Evolutionary conservation across 1,140 invertebrate species (phyloP).

Genomic region (Euglossa dilemma): DNA sequence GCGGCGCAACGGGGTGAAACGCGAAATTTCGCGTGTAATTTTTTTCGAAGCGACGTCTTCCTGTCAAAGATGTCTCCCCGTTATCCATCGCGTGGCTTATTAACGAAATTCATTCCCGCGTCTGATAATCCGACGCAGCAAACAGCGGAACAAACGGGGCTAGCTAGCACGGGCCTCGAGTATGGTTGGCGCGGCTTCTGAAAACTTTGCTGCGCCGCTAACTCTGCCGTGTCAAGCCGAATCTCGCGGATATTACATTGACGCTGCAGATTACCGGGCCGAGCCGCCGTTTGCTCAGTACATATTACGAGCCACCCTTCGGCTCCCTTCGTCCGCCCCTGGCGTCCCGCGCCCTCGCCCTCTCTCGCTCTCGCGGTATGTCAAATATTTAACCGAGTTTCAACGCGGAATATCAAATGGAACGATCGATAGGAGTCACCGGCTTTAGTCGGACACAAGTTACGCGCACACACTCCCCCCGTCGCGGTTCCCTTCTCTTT

Average conservation of each 20-base stretch:
- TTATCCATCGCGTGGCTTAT: not conserved
- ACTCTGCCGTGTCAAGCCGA: conserved; percentile 66
- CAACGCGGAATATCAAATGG: conserved; percentile 72
- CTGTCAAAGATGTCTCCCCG: not conserved
- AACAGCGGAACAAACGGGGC: conserved; percentile 10
- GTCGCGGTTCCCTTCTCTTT: conserved; percentile 25
- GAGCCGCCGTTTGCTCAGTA: conserved; percentile 69
- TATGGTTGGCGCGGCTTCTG: conserved; percentile 52
- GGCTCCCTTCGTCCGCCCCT: not conserved
- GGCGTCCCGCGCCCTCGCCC: not conserved
- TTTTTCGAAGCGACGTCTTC: too few species aligned
- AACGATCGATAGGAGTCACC: conserved; percentile 69
- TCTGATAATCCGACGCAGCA: not conserved
- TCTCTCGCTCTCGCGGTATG: conserved; percentile 60
- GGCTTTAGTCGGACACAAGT: conserved; percentile 55
- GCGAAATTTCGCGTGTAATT: too few species aligned
- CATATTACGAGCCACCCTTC: conserved; percentile 68
- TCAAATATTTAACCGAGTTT: conserved; percentile 75
- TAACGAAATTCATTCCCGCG: conserved; percentile 4
- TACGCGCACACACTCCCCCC: conserved; percentile 14
- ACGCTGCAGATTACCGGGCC: conserved; percentile 71
- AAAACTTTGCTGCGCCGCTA: conserved; percentile 62
- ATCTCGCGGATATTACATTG: conserved; percentile 75
- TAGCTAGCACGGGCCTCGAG: not conserved
- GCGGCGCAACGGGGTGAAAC: too few species aligned